Evolutionary conservation across 2,113 vertebrate genomes (phyloP), one percentile per base, ranked within the genome.

Genomic region (Thryonomys swinderianus): DNA sequence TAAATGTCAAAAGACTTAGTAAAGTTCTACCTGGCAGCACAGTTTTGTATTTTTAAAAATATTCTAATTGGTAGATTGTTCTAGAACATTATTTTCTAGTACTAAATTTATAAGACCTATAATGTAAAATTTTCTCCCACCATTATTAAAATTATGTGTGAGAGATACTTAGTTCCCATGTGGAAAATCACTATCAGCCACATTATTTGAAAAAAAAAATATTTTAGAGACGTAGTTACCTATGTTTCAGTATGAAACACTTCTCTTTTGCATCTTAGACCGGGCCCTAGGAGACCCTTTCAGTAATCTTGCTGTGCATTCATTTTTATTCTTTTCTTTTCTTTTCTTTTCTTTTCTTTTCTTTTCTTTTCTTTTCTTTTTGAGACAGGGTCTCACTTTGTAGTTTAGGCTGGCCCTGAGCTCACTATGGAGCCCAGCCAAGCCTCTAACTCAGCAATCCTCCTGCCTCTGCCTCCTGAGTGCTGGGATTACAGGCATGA

Each of bases 11-110:
- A 78, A 66, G 32, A 37, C 64, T 92, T 34, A 67, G 85, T 53
- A 94, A 81, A 78, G 6, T 64, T 79, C 90, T 12, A 85, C 88
- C 16, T 66, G n/a, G 14, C 2, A 13, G 40, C 48, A 85, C 48
- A 53, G 34, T 91, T 96, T 83, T 88, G n/a, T 85, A 64, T 76
- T 95, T 92, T 81, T 79, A 91, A 69, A 91, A 88, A n/a, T 8
- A 55, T 90, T 69, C 13, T 59, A 76, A 61, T 85, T 81, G 40
- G 57, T 84, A 57, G 55, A 57, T 57, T 57, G 37, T 84, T 93
- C 84, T 62, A 85, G 42, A 88, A 93, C 37, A 71, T 32, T 61
- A 73, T 80, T 89, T 93, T 91, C 27, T 42, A 91, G 34, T n/a
- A 64, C 34, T 64, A 55, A 34, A 7, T 57, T 88, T 91, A 57